Conservation (phyloP, 2,888 invertebrate genomes). For the Pilophorus perplexus region DNA sequence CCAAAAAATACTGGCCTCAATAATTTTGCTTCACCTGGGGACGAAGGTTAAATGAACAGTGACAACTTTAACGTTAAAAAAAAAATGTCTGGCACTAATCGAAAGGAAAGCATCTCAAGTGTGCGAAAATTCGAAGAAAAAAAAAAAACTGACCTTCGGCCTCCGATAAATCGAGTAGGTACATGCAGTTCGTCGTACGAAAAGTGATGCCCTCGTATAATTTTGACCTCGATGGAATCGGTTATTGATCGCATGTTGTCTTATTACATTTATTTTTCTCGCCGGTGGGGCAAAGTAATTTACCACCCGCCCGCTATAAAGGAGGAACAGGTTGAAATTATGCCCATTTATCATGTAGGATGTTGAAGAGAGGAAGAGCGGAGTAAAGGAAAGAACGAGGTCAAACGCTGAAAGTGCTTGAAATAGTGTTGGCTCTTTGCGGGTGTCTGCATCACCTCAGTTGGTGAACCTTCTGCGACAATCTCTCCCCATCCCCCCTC, state of each 20-base stretch:
- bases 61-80: too few relatives aligned
- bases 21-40: too few relatives aligned
- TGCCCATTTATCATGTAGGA: constrained; percentile 1
- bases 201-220: neutral
- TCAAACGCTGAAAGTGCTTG: constrained; percentile 17
- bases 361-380: neutral
- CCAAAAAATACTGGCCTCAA: too few relatives aligned
- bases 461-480: constrained; percentile 20
- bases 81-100: too few relatives aligned
- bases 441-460: constrained; percentile 29
- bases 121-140: too few relatives aligned
- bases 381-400: constrained; percentile 12
- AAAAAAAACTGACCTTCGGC: too few relatives aligned
- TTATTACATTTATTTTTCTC: neutral
- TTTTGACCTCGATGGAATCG: neutral
- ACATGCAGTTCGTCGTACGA: neutral
- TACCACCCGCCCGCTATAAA: neutral
- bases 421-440: constrained; percentile 24
- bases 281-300: neutral
- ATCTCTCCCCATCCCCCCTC: too few relatives aligned
- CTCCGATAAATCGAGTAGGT: neutral
- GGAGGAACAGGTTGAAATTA: constrained; percentile 9
- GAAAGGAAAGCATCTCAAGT: too few relatives aligned
- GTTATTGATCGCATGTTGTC: neutral
- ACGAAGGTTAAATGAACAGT: too few relatives aligned